Evolutionary conservation across 2,888 invertebrate species (phyloP), one percentile per base, ranked within the genome.

Genomic region (Campoletis raptor): DNA sequence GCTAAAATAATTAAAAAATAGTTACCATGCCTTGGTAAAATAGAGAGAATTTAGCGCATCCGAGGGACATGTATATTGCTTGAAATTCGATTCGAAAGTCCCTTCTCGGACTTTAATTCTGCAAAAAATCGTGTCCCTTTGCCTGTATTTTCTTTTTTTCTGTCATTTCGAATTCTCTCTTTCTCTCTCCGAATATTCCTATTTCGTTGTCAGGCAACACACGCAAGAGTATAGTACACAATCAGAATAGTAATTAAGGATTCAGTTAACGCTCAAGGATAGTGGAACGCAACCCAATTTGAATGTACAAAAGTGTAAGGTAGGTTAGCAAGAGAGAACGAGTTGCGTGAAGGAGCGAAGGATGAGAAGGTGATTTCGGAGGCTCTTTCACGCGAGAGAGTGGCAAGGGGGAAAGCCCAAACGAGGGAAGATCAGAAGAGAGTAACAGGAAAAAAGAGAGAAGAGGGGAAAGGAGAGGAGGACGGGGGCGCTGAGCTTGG

Each of bases 231-330:
- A 37, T 54, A 69, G 74, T 92, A 92, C 90, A 92, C 91, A 92
- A 92, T 93, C 92, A 90, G 91, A 92, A 92, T 92, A 92, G 92
- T 92, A 93, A 93, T 93, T 92, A 92, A 92, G 91, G 91, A 93
- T 92, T 93, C 91, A 91, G 92, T 92, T 92, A 92, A 92, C 91
- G 92, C 90, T 90, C 89, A 83, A 83, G 89, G 90, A 91, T 92
- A 90, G 91, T 90, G 90, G 92, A 92, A 90, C 91, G 91, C 91
- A 91, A 92, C 91, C 92, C 92, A 92, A 93, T 92, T 92, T 92
- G 90, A 92, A 85, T 90, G 85, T 88, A 91, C 90, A 92, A 92
- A 92, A 92, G 91, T 92, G 90, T 89, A 76, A 72, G 91, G 87
- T 89, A 88, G 90, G 90, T 89, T 90, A 90, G 88, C 88, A 87